Evolutionary conservation across 2,113 vertebrate genomes (phyloP).

Genomic region (Oxygymnocypris stewartii): DNA sequence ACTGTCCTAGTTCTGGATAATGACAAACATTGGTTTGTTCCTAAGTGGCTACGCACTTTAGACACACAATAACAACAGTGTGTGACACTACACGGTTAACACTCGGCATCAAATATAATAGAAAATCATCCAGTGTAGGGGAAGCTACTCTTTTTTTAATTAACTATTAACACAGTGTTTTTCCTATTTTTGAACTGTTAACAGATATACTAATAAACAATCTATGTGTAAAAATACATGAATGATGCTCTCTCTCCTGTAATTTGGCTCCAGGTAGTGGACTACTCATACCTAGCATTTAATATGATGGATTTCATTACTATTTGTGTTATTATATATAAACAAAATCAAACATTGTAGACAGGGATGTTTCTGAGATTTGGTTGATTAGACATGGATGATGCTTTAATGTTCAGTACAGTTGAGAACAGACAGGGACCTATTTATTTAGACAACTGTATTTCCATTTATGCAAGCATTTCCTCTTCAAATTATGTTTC

Average conservation of each 20-base stretch:
- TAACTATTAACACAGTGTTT: not conserved
- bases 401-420: not conserved
- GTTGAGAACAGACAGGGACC: not conserved
- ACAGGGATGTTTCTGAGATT: too few relatives aligned
- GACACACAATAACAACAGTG: not conserved
- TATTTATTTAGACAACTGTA: not conserved
- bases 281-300: too few relatives aligned
- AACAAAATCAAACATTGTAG: too few relatives aligned
- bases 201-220: not conserved
- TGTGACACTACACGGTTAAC: not conserved
- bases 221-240: not conserved
- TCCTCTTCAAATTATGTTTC: not conserved
- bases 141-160: not conserved
- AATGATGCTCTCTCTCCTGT: not conserved
- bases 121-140: not conserved
- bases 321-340: too few relatives aligned
- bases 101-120: not conserved
- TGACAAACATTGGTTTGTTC: not conserved
- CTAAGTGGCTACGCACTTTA: not conserved
- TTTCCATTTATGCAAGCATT: not conserved
- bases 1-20: conserved; percentile 15
- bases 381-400: too few relatives aligned
- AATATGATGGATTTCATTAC: too few relatives aligned
- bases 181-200: not conserved
- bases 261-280: not conserved